Percentiles rank a stretch among this genome's conserved stretches.
Evolutionary conservation across 2,888 invertebrate species (phyloP).

Genomic region (Sphecodes monilicornis): DNA sequence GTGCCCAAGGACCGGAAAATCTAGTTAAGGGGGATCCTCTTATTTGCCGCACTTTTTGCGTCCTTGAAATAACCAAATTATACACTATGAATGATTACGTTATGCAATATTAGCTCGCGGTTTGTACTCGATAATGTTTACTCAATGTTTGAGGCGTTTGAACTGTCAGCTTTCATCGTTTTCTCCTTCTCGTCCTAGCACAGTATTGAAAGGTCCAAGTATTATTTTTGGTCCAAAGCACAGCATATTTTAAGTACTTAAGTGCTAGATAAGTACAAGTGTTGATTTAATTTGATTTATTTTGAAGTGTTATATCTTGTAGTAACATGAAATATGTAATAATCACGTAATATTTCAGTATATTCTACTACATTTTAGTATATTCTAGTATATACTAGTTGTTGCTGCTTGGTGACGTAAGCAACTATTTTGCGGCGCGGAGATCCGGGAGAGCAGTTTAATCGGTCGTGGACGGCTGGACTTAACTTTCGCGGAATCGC

Average conservation of each 20-base stretch:
- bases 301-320: no score
- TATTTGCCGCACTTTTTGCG: constrained; percentile 28
- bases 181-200: not conserved
- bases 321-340: no score
- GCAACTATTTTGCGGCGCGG: no score
- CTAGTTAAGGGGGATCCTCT: constrained; percentile 35
- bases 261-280: not conserved
- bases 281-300: not conserved
- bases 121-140: not conserved
- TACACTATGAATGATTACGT: constrained; percentile 6
- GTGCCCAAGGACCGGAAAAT: constrained; percentile 47
- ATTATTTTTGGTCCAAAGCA: not conserved
- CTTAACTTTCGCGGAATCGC: no score
- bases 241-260: not conserved
- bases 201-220: not conserved
- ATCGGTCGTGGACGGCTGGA: no score
- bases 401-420: no score
- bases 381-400: no score
- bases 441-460: no score
- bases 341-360: no score
- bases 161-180: not conserved
- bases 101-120: not conserved
- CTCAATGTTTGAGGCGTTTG: not conserved
- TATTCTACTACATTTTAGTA: no score
- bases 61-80: not conserved